These are phyloP conservation scores for Coelinius sp. DNA, from an alignment of 2,888 invertebrate genomes.

Conservation along the genomic window DNA sequence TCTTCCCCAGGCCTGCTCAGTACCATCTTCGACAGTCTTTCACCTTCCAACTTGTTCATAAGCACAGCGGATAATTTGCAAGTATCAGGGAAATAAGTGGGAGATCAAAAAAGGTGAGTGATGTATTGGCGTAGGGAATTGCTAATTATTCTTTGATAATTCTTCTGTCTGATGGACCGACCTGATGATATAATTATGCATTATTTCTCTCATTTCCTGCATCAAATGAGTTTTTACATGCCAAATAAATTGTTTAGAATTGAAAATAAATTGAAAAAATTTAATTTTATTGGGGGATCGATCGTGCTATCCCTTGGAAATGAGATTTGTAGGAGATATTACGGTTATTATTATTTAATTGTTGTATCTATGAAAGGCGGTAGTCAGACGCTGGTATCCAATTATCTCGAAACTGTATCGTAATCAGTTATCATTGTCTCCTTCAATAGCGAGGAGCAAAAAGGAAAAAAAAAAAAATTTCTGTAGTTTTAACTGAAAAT, in stretches of 20 bases:
- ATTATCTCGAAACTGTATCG: neutral
- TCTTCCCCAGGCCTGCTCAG: constrained; percentile 59
- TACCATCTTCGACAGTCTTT: constrained; percentile 64
- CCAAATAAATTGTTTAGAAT: too few relatives aligned
- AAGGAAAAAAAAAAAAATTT: neutral
- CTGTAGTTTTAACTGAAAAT: too few relatives aligned
- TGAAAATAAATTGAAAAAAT: too few relatives aligned
- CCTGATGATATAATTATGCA: too few relatives aligned
- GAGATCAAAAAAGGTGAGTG: too few relatives aligned
- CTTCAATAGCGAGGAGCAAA: neutral
- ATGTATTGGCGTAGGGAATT: too few relatives aligned
- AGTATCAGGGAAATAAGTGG: too few relatives aligned
- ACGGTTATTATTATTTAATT: constrained; percentile 35
- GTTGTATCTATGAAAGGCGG: constrained; percentile 33
- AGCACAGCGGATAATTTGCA: neutral
- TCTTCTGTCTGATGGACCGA: too few relatives aligned
- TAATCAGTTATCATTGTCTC: neutral
- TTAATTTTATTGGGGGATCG: too few relatives aligned
- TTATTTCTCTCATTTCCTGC: too few relatives aligned
- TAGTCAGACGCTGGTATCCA: neutral
- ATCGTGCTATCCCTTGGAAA: neutral
- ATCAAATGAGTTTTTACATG: too few relatives aligned
- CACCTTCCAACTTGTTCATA: neutral
- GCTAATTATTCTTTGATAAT: too few relatives aligned
- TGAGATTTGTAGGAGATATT: constrained; percentile 8